These are phyloP conservation scores for Riptortus pedestris DNA, from an alignment of 1,140 invertebrate species.

Conservation along the genomic window DNA sequence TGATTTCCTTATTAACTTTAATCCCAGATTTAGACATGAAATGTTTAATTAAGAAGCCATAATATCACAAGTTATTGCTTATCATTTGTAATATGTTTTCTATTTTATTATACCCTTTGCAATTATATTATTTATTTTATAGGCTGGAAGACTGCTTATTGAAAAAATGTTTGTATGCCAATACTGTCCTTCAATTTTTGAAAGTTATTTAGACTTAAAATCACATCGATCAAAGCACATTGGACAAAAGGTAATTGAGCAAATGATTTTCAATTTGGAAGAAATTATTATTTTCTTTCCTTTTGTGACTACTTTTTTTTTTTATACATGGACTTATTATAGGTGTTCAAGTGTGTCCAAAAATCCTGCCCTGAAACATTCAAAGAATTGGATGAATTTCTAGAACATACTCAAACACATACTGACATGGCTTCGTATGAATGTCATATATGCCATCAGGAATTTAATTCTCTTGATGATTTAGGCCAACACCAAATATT, in stretches of 20 bases:
- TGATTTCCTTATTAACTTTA: too few species aligned
- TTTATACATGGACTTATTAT: too few species aligned
- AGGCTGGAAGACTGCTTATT: constrained; percentile 31
- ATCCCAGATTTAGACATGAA: too few species aligned
- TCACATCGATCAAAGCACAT: constrained; percentile 45
- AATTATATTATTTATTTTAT: not conserved
- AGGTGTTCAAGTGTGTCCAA: constrained; percentile 58
- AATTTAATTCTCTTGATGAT: constrained; percentile 44
- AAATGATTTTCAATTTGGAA: too few species aligned
- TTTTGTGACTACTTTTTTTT: too few species aligned
- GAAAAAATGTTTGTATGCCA: constrained; percentile 47
- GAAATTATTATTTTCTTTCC: too few species aligned
- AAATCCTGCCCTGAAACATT: constrained; percentile 50
- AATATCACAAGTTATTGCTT: too few species aligned
- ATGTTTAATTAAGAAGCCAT: too few species aligned
- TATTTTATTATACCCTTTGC: too few species aligned
- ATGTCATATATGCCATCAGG: constrained; percentile 47
- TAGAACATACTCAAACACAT: constrained; percentile 32
- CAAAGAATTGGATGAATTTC: constrained; percentile 49
- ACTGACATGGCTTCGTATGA: constrained; percentile 40
- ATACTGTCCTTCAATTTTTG: constrained; percentile 41
- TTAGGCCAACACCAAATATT: constrained; percentile 48
- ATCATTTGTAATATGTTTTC: too few species aligned
- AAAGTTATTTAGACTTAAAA: constrained; percentile 44
- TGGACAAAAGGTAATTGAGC: constrained; percentile 46